A percentile compares a stretch with the other conserved stretches of the same genome.
phyloP scores from a whole-genome alignment of 2,888 invertebrate genomes.

The Melipona bicolor region DNA sequence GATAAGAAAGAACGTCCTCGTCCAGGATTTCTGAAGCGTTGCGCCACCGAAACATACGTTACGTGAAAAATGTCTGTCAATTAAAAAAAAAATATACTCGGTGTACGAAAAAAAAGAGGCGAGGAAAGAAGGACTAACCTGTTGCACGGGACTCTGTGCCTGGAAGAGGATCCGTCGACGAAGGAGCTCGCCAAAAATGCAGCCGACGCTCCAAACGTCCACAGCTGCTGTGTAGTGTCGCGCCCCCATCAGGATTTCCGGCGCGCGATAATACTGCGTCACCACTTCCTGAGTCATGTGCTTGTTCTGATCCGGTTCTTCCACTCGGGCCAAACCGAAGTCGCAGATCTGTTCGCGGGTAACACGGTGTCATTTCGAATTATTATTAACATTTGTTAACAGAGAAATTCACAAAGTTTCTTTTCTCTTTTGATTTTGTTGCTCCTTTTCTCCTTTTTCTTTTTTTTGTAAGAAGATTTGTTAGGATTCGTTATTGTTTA shows the following conservation, averaged over 20 bases:
- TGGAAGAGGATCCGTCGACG: slow-evolving; percentile 98
- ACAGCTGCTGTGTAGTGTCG: slow-evolving; percentile 98
- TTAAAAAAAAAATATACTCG: no score
- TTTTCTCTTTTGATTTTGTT: no score
- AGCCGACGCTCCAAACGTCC: slow-evolving; percentile 99
- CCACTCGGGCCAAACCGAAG: slow-evolving; percentile 98
- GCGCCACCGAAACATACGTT: no score
- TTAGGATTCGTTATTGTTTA: no score
- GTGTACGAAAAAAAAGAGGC: no score
- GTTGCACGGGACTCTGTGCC: slow-evolving; percentile 98
- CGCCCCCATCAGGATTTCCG: slow-evolving; percentile 99
- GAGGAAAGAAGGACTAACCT: slow-evolving; percentile 85
- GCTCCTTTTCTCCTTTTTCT: no score
- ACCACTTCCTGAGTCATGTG: slow-evolving; percentile 99
- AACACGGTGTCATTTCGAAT: background rate
- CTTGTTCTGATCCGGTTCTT: slow-evolving; percentile 96
- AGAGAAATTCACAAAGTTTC: background rate
- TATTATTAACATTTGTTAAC: no score
- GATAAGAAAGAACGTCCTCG: no score
- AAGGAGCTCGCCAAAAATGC: slow-evolving; percentile 99
- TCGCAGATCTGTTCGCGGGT: slow-evolving; percentile 94
- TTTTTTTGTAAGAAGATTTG: no score
- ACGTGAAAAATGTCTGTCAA: no score
- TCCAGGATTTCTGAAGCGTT: no score
- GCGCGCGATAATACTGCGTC: slow-evolving; percentile 99